Evolutionary conservation across 2,888 invertebrate species (phyloP).

Genomic region (Romanomermis culicivorax): DNA sequence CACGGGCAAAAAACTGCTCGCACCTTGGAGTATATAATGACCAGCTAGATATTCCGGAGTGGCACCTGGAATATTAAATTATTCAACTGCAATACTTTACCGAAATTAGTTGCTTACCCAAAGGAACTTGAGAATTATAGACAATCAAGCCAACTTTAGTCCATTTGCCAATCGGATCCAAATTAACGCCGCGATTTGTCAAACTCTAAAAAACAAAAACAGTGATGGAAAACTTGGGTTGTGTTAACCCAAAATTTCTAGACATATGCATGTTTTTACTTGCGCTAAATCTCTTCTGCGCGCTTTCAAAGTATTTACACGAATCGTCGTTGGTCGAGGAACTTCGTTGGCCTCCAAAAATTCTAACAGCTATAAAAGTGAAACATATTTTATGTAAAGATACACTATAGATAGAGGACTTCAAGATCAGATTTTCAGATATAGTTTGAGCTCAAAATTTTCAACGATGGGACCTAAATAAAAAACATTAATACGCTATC

Average conservation of each 20-base stretch:
- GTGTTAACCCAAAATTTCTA: too few relatives aligned
- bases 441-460: too few relatives aligned
- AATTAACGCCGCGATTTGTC: slow-evolving; percentile 85
- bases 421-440: neutral
- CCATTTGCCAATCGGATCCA: slow-evolving; percentile 96
- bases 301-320: slow-evolving; percentile 75
- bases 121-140: slow-evolving; percentile 79
- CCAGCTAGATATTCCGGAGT: slow-evolving; percentile 97
- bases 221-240: neutral
- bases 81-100: slow-evolving; percentile 14
- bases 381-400: slow-evolving; percentile 5
- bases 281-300: slow-evolving; percentile 74
- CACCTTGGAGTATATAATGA: slow-evolving; percentile 83
- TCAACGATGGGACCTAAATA: too few relatives aligned
- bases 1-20: slow-evolving; percentile 84
- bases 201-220: slow-evolving; percentile 39
- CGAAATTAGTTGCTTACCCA: slow-evolving; percentile 39
- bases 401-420: neutral
- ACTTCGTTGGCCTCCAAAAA: slow-evolving; percentile 90
- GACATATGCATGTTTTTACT: too few relatives aligned
- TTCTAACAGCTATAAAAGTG: slow-evolving; percentile 44
- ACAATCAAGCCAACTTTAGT: slow-evolving; percentile 89
- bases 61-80: slow-evolving; percentile 39
- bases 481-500: too few relatives aligned
- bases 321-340: slow-evolving; percentile 74